These are phyloP conservation scores for Elanus axillaris DNA, from an alignment of 2,113 vertebrate species.

Conservation along the genomic window DNA sequence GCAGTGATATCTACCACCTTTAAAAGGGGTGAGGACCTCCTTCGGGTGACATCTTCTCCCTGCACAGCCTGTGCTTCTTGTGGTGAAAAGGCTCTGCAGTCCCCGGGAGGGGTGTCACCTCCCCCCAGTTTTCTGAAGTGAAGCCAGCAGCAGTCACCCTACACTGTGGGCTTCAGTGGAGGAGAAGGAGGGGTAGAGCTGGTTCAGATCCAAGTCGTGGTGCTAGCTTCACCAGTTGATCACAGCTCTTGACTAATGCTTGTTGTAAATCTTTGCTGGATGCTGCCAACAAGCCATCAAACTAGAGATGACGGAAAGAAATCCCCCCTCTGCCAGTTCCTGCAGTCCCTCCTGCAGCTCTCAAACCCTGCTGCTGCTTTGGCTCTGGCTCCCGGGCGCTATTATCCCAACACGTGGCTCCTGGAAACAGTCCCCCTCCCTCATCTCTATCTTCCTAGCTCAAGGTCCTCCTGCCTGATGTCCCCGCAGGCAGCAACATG, in stretches of 20 bases:
- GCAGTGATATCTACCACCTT: background rate
- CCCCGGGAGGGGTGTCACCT: background rate
- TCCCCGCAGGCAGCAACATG: background rate
- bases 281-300: background rate
- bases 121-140: background rate
- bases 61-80: background rate
- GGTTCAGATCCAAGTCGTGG: background rate
- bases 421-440: background rate
- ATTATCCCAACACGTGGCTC: accelerated
- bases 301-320: background rate
- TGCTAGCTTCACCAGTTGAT: background rate
- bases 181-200: background rate
- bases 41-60: background rate
- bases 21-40: background rate
- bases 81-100: background rate
- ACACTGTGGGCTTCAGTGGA: background rate
- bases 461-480: background rate
- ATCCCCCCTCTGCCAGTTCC: background rate
- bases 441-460: background rate
- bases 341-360: background rate
- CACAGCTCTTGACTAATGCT: background rate
- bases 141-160: background rate
- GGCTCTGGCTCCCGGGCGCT: background rate
- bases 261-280: background rate
- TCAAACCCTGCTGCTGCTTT: background rate